These are phyloP conservation scores for Muraenolepis orangiensis DNA, from an alignment of 2,797 vertebrate species.

Conservation along the genomic window DNA sequence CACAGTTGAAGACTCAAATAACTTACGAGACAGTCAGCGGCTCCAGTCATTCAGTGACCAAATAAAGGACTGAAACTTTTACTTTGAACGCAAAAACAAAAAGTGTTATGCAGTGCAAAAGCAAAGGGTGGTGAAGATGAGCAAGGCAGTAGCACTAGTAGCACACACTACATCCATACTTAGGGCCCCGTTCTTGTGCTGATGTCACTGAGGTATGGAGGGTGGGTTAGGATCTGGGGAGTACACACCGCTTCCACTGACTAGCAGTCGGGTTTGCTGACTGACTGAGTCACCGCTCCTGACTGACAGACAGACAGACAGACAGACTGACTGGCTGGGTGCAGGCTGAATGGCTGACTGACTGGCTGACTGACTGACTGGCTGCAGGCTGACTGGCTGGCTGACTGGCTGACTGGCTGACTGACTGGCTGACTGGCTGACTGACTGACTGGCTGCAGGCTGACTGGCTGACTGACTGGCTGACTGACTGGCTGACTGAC, in stretches of 20 bases:
- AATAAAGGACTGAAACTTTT: too few relatives aligned
- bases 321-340: too few relatives aligned
- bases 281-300: not conserved
- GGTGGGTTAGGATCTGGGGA: not conserved
- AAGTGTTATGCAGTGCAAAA: not conserved
- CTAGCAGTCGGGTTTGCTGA: not conserved
- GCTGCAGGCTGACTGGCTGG: too few relatives aligned
- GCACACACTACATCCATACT: not conserved
- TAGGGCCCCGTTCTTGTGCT: not conserved
- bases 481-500: conserved; percentile 5
- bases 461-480: too few relatives aligned
- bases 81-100: not conserved
- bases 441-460: too few relatives aligned
- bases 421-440: not conserved
- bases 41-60: not conserved
- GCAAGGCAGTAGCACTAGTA: not conserved
- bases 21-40: not conserved
- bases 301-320: too few relatives aligned
- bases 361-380: not conserved
- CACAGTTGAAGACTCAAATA: not conserved
- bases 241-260: not conserved
- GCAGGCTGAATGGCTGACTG: conserved; percentile 4
- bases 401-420: conserved; percentile 7
- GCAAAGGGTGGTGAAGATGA: not conserved
- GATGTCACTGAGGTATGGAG: not conserved